Base-by-base conservation (phyloP, 2,113 vertebrate species). In the Morphnarchus princeps region DNA sequence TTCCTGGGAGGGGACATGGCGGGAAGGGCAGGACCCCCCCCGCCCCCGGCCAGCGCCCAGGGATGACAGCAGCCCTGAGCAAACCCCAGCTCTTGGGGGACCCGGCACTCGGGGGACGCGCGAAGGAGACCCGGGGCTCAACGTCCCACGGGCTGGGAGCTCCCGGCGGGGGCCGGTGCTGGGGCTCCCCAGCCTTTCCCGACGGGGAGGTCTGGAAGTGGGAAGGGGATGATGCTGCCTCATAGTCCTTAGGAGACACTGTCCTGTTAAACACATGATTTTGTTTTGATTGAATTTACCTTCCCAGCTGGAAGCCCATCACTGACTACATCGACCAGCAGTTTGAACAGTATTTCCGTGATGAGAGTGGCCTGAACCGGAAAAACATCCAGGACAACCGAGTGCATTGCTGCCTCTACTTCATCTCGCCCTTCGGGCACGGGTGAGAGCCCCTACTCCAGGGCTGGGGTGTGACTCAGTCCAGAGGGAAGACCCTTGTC, bases 311-410 rank as follows among this genome's bases (percentile, higher is more conserved):
- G 99, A 99, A 99, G 97, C 98, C 99, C 16, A 99, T 99, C 97
- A 99, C 99, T 0, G 99, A 99, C 96, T 99, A 99, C 79, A 99
- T 99, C 24, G 99, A 99, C 97, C 99, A 99, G 98, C 99, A 99
- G 98, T 99, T 99, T 89, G 99, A 99, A 55, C 99, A 99, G 82
- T 99, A 99, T 95, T 99, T 99, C 98, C 99, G 99, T 16, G 99
- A 99, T 9, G 99, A 99, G 97, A 99, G 99, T 0, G 99, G 99
- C 49, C 98, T 99, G 87, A 99, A 99, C 97, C 98, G 99, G 67
- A 99, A 99, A 98, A 99, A 99, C 97, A 99, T 99, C 95, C 98
- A 99, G 92, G 99, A 99, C 98, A 99, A 99, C 98, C 95, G 99
- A 28, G 99, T 99, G 81, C 99, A 99, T 81, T 99, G 99, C 98